phyloP scores from a whole-genome alignment of 2,113 vertebrate genomes.

The Plecotus auritus region DNA sequence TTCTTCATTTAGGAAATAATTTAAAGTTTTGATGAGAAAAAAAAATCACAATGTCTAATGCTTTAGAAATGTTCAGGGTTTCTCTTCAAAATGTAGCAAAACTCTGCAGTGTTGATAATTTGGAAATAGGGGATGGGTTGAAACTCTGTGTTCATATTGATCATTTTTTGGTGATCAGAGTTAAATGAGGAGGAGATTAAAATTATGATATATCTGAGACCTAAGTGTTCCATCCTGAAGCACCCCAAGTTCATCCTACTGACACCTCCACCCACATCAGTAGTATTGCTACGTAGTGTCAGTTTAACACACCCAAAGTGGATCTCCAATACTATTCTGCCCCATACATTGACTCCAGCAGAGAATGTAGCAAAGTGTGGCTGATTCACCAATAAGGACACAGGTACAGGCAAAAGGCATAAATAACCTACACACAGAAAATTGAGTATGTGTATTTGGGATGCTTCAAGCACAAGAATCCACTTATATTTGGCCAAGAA shows the following conservation, averaged over 20 bases:
- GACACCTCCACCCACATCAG: background rate
- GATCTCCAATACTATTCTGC: background rate
- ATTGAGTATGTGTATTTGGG: rapidly evolving
- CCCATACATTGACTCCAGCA: background rate
- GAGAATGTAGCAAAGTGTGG: background rate
- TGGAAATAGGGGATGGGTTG: background rate
- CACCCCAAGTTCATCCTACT: background rate
- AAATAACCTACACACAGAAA: background rate
- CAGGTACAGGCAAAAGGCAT: rapidly evolving
- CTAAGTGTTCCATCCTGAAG: no score
- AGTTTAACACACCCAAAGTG: rapidly evolving
- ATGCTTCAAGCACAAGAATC: no score
- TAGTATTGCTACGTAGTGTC: rapidly evolving
- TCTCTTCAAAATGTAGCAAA: background rate
- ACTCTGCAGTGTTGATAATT: background rate
- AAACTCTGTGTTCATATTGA: background rate
- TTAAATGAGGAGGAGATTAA: background rate
- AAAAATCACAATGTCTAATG: background rate
- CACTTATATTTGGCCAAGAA: background rate
- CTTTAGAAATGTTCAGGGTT: background rate
- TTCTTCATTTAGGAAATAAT: slow-evolving; percentile 19
- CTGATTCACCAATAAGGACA: background rate
- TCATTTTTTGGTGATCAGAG: no score
- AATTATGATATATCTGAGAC: rapidly evolving
- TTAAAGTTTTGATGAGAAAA: background rate